phyloP scores from a whole-genome alignment of 2,888 invertebrate species.

The Lasius platythorax region DNA sequence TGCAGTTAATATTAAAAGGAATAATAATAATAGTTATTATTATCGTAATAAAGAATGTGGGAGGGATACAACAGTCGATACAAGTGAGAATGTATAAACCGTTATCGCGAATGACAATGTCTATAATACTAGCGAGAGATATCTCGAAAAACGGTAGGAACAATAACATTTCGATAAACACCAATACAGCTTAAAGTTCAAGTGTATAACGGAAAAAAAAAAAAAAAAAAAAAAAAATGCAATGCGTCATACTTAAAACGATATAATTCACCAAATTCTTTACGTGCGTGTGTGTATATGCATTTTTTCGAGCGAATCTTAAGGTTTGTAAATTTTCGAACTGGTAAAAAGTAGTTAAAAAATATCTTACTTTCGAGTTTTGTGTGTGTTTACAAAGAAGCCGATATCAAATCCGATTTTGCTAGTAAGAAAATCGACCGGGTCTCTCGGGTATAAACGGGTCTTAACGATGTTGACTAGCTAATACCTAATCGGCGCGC shows the following conservation, averaged over 20 bases:
- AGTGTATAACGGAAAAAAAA: constrained; percentile 43
- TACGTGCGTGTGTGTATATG: background rate
- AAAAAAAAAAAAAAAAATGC: constrained; percentile 36
- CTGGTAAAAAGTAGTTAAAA: constrained; percentile 29
- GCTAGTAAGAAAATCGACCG: constrained; percentile 18
- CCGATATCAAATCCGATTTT: constrained; percentile 40
- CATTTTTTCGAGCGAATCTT: background rate
- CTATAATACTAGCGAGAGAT: constrained; percentile 47
- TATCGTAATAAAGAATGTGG: constrained; percentile 21
- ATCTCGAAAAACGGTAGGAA: constrained; percentile 65
- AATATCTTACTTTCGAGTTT: constrained; percentile 36
- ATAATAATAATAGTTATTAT: constrained; percentile 57
- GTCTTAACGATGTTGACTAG: constrained; percentile 77
- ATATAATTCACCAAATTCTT: constrained; percentile 18
- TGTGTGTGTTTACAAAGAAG: constrained; percentile 9
- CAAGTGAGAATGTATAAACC: constrained; percentile 23
- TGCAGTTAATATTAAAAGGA: constrained; percentile 61
- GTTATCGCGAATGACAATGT: constrained; percentile 46
- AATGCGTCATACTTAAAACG: constrained; percentile 28
- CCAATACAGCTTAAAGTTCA: constrained; percentile 59
- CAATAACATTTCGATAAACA: constrained; percentile 66
- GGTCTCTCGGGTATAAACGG: constrained; percentile 8
- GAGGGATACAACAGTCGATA: background rate
- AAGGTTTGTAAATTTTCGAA: constrained; percentile 23
- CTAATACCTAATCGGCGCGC: constrained; percentile 77